Percentiles rank a stretch among this genome's conserved stretches.
These are phyloP conservation scores for Pseudococcus longispinus DNA, from an alignment of 2,888 invertebrate species.

Conservation along the genomic window DNA sequence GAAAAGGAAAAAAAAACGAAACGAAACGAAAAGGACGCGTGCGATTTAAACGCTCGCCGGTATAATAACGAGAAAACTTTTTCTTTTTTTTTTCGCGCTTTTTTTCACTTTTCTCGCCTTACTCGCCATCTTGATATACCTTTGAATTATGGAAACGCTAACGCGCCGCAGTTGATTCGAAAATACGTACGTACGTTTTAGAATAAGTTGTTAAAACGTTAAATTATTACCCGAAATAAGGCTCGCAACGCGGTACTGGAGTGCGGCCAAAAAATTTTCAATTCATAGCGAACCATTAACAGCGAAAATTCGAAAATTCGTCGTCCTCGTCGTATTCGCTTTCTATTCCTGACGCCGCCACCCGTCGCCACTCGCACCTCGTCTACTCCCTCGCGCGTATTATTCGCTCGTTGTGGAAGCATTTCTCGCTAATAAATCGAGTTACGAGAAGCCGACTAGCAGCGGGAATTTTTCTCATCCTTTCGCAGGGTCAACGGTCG, in stretches of 20 bases:
- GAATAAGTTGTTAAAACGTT: conserved; percentile 26
- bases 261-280: conserved; percentile 41
- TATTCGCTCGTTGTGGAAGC: neutral
- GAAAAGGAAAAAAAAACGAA: neutral
- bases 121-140: neutral
- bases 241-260: neutral
- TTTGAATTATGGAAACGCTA: neutral
- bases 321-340: neutral
- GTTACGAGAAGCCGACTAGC: neutral
- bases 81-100: neutral
- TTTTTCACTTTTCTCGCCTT: neutral
- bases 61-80: neutral
- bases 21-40: neutral
- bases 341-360: neutral
- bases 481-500: neutral
- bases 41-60: neutral
- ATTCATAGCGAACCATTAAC: conserved; percentile 22
- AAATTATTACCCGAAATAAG: conserved; percentile 29
- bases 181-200: conserved; percentile 20
- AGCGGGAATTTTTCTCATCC: neutral
- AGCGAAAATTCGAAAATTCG: conserved; percentile 22
- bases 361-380: neutral
- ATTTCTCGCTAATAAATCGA: neutral
- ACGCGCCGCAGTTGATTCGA: neutral
- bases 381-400: neutral